Percentiles rank a stretch among this genome's conserved stretches.
Conservation (phyloP, 2,113 vertebrate genomes). For the Trichomycterus rosablanca region DNA sequence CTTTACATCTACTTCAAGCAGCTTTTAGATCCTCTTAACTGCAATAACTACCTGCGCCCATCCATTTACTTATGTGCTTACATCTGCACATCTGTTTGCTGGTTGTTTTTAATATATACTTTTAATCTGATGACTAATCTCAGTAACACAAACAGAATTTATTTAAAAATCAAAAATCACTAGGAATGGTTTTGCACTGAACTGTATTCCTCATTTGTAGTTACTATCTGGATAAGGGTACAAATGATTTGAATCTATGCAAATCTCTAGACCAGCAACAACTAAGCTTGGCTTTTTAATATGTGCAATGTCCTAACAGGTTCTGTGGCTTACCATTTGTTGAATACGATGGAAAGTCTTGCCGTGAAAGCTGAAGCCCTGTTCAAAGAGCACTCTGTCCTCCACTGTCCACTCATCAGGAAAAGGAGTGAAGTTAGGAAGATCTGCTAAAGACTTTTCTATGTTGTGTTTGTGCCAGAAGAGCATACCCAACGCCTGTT, state of each 20-base stretch:
- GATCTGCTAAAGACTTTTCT: slow-evolving; percentile 89
- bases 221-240: too few species aligned
- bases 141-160: too few species aligned
- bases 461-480: slow-evolving; percentile 98
- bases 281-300: background rate
- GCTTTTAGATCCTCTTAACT: too few species aligned
- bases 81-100: too few species aligned
- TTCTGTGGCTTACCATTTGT: slow-evolving; percentile 81
- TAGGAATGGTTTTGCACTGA: too few species aligned
- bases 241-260: background rate
- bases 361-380: slow-evolving; percentile 94
- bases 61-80: too few species aligned
- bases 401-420: slow-evolving; percentile 97
- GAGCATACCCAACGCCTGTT: slow-evolving; percentile 91
- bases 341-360: slow-evolving; percentile 96
- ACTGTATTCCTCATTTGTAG: too few species aligned
- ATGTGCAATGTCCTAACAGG: background rate
- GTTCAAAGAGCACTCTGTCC: slow-evolving; percentile 91
- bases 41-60: too few species aligned
- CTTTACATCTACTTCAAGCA: too few species aligned
- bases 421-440: slow-evolving; percentile 95
- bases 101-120: too few species aligned
- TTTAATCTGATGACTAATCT: too few species aligned
- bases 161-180: too few species aligned
- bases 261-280: background rate